These are phyloP conservation scores for Numida meleagris DNA, from an alignment of 2,113 vertebrate species.

Conservation along the genomic window DNA sequence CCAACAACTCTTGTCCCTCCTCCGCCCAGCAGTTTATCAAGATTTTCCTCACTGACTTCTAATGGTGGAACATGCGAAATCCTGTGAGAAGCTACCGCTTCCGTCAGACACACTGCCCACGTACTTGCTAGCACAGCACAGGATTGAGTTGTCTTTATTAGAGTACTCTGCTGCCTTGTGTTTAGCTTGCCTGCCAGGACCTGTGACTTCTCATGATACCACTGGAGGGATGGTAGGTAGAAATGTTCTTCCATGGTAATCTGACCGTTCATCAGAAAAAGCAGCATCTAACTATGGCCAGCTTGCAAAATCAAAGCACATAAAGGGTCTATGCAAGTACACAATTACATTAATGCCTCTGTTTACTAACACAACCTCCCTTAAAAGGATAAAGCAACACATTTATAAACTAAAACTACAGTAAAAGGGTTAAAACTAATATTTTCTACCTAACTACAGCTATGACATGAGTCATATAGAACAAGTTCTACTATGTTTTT, in stretches of 20 bases:
- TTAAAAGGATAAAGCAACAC: neutral
- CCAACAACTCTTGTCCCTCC: neutral
- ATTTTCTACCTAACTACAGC: neutral
- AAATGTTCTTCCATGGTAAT: neutral
- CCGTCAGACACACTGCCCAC: neutral
- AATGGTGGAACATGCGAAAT: neutral
- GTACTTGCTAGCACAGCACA: neutral
- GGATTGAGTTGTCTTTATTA: neutral
- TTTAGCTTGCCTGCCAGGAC: neutral
- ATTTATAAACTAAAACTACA: neutral
- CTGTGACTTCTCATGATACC: neutral
- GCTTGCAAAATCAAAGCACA: neutral
- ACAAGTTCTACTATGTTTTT: neutral
- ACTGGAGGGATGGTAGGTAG: neutral
- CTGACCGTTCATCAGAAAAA: neutral
- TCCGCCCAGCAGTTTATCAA: neutral
- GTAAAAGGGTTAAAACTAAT: fast-evolving
- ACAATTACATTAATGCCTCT: neutral
- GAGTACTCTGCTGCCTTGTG: neutral
- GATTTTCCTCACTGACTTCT: neutral
- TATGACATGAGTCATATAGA: neutral
- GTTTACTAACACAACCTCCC: neutral
- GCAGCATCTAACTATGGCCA: neutral
- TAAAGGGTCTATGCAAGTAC: neutral
- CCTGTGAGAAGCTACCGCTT: neutral